Evolutionary conservation across 1,140 invertebrate species (phyloP).

Genomic region (Brachionus sp.): DNA sequence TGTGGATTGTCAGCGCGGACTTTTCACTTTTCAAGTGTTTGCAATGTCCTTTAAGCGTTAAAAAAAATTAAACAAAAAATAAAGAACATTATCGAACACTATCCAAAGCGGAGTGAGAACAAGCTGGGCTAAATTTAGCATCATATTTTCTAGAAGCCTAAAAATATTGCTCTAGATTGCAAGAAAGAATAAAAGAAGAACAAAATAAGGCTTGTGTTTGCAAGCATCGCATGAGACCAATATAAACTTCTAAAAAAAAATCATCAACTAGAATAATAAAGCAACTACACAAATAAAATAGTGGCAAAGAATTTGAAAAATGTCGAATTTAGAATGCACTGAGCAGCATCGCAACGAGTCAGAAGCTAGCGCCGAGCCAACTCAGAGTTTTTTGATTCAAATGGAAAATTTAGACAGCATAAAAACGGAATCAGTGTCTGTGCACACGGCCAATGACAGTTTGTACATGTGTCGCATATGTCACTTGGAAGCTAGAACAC

Average conservation of each 20-base stretch:
- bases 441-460: neutral
- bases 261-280: neutral
- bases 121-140: neutral
- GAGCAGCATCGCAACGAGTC: neutral
- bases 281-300: neutral
- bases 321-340: conserved; percentile 3
- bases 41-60: neutral
- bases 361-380: neutral
- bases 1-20: neutral
- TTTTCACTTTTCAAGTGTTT: neutral
- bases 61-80: neutral
- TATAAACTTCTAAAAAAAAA: neutral
- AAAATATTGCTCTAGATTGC: conserved; percentile 23
- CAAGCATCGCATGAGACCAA: neutral
- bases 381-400: conserved; percentile 11
- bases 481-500: conserved; percentile 48
- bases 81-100: neutral
- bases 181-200: conserved; percentile 2
- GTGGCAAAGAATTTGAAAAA: neutral
- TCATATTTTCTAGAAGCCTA: neutral
- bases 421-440: neutral
- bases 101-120: neutral
- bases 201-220: neutral
- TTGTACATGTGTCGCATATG: conserved; percentile 57
- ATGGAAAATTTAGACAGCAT: neutral